Evolutionary conservation across 2,113 vertebrate genomes (phyloP), one percentile per base, ranked within the genome.

Genomic region (Amphiprion ocellaris): DNA sequence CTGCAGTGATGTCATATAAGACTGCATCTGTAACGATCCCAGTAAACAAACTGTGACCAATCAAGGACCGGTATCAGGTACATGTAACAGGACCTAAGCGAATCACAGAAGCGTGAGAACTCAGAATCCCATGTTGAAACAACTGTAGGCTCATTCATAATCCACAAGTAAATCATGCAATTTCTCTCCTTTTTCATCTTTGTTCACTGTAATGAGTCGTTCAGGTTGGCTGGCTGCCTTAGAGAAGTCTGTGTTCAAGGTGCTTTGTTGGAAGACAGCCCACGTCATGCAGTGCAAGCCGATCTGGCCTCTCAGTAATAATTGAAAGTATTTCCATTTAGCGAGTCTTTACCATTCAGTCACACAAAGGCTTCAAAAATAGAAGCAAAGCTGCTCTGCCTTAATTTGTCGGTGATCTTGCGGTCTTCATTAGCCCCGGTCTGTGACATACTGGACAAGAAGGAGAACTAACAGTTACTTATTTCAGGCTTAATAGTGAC

Each of bases 261-360:
- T 71, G 75, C 80, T 83, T 91, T 88, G 82, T 86, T 65, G 77
- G 63, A 85, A 79, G 81, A 79, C 82, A 8, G 69, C 54, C 66
- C 67, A 85, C 87, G 81, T 92, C 91, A 92, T 52, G 74, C 79
- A n/a, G 54, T 84, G 93, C 90, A 94, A 95, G 83, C 64, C 3
- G 92, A 95, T 94, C 94, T 85, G 81, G 71, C 87, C 90, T 92
- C 94, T 95, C 94, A 95, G 94, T 95, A 95, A 95, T 95, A 92
- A 95, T 95, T 95, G 90, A 95, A 91, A 93, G 93, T 90, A 88
- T 94, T 95, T 95, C 93, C 95, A 91, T 93, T 92, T 92, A 86
- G 87, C 72, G 82, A 75, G 86, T 91, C 86, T 87, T 91, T 88
- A 87, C 85, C 82, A 86, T 77, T 90, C 82, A 82, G 62, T 54